Evolutionary conservation across 1,140 invertebrate species (phyloP), one percentile per base, ranked within the genome.

Genomic region (Harpegnathos saltator): DNA sequence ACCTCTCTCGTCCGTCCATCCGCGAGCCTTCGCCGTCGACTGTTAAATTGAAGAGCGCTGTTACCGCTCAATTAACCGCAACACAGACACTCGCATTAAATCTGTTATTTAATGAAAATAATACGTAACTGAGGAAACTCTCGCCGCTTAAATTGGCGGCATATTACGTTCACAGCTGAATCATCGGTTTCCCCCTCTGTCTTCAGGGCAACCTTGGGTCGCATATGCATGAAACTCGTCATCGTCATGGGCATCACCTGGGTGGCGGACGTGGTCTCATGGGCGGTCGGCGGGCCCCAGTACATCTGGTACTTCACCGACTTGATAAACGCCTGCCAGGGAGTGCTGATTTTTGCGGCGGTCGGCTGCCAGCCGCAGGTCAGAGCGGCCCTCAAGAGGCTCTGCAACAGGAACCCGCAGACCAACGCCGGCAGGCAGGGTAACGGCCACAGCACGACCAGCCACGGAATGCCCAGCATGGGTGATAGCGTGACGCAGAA

Each of bases 311-410:
- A 97, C 91, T 93, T 97, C 61, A 97, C 97, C 11, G 97, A 98
- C 92, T 90, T 98, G 82, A 95, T 98, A 90, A 98, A 98, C 93
- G 96, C 97, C 65, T 95, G 98, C 38, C 97, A 98, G 93, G 97
- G 97, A 56, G 96, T 98, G n/a, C 96, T 98, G 90, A 98, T 98
- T 73, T 98, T 98, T 92, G 95, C 97, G 84, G 97, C 98, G 56
- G 97, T 98, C 65, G 97, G 97, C 33, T 98, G 97, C 92, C 97
- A 98, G 94, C 97, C 97, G n/a, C 97, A 97, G 94, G 96, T 97
- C 48, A 95, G 96, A 91, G 95, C 96, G 24, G 96, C 96, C 22
- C 92, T 97, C 15, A 96, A 96, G 89, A 94, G 96, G 74, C 93
- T 97, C 77, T 95, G 96, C 94, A 95, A 95, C 94, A 95, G 94